Evolutionary conservation across 2,797 vertebrate species (phyloP).

Genomic region (Melopsittacus undulatus): DNA sequence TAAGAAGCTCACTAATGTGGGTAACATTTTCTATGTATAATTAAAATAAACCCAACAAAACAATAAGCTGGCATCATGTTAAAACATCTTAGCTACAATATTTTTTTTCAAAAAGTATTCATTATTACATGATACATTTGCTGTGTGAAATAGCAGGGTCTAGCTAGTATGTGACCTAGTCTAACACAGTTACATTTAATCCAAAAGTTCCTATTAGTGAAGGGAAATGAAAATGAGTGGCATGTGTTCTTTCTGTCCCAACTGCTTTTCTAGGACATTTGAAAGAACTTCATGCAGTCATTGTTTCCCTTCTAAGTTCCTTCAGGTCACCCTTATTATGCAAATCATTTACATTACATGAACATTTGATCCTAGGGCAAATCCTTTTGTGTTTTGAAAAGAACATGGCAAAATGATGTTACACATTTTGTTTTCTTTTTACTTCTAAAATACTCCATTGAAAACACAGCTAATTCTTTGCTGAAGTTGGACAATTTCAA

Average conservation of each 20-base stretch:
- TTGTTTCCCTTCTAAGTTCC: neutral
- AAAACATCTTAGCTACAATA: neutral
- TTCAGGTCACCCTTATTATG: neutral
- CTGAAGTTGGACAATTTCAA: neutral
- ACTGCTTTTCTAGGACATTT: neutral
- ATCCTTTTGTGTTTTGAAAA: neutral
- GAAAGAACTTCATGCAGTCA: neutral
- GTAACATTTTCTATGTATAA: neutral
- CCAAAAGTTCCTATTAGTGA: neutral
- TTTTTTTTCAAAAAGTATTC: neutral
- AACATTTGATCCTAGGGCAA: neutral
- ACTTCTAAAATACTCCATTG: neutral
- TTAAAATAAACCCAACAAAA: accelerated
- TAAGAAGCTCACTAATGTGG: neutral
- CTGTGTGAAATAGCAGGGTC: neutral
- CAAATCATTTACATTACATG: neutral
- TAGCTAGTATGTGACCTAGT: neutral
- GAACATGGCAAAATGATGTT: neutral
- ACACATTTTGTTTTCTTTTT: neutral
- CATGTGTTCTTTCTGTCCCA: neutral
- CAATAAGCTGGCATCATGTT: neutral
- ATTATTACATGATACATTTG: neutral
- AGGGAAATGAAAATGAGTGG: neutral
- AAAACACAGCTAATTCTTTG: neutral
- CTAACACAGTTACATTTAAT: neutral